A percentile compares a stretch with the other conserved stretches of the same genome.
These are phyloP conservation scores for Leptestheria dahalacensis DNA, from an alignment of 1,140 invertebrate species.

Conservation along the genomic window DNA sequence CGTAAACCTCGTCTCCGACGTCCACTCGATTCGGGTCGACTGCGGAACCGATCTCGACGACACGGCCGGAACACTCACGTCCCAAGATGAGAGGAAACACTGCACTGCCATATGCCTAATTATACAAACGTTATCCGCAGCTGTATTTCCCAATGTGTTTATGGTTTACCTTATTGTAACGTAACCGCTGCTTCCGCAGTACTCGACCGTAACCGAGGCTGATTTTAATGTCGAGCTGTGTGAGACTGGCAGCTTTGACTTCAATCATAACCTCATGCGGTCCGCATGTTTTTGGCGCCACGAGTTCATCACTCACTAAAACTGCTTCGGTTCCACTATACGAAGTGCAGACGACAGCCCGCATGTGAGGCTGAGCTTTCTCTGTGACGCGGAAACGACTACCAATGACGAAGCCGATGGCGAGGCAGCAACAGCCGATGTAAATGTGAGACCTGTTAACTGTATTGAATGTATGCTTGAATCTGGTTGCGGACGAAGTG, in stretches of 20 bases:
- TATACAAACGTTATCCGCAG: background rate
- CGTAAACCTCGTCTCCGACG: slow-evolving; percentile 48
- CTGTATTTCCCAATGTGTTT: background rate
- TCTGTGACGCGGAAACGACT: background rate
- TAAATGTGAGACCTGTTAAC: slow-evolving; percentile 3
- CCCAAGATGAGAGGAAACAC: slow-evolving; percentile 46
- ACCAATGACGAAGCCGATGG: slow-evolving; percentile 3
- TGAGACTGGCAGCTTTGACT: slow-evolving; percentile 45
- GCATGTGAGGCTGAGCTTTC: background rate
- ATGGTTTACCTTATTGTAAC: slow-evolving; percentile 7
- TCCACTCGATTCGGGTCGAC: slow-evolving; percentile 36
- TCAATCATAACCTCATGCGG: slow-evolving; percentile 45
- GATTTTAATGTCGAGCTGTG: slow-evolving; percentile 45
- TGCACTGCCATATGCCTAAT: slow-evolving; percentile 22
- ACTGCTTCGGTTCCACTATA: slow-evolving; percentile 30
- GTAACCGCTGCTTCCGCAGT: slow-evolving; percentile 27
- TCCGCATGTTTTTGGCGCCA: slow-evolving; percentile 36
- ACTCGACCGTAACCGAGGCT: slow-evolving; percentile 41
- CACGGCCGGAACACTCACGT: slow-evolving; percentile 48
- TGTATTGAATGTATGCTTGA: background rate
- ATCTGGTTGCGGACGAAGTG: background rate
- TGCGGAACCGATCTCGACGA: slow-evolving; percentile 43
- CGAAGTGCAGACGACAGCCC: slow-evolving; percentile 4
- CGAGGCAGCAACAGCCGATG: background rate
- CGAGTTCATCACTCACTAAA: slow-evolving; percentile 37